phyloP scores from a whole-genome alignment of 2,797 vertebrate species.

The Antennarius maculatus region DNA sequence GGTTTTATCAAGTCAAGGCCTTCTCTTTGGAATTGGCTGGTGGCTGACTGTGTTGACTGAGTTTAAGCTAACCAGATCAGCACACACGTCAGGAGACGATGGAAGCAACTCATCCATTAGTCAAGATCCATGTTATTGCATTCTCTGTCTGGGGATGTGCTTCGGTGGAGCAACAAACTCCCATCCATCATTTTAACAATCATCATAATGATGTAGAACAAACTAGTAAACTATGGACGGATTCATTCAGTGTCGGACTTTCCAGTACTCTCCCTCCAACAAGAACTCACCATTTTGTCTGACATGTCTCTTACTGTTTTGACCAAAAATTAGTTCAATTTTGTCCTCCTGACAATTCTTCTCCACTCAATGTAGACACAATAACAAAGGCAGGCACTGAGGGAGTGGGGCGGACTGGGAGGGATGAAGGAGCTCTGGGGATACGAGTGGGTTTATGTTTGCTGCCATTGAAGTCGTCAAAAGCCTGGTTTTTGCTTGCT shows the following conservation, averaged over 20 bases:
- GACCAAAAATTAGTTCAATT: slow-evolving; percentile 55
- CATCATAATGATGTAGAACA: slow-evolving; percentile 19
- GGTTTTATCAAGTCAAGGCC: too few relatives aligned
- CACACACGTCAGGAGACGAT: slow-evolving; percentile 64
- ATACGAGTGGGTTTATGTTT: slow-evolving; percentile 70
- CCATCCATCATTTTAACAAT: slow-evolving; percentile 11
- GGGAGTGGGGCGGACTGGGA: slow-evolving; percentile 61
- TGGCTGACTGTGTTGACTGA: slow-evolving; percentile 68
- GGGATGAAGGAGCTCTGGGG: slow-evolving; percentile 73
- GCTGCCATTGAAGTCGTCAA: slow-evolving; percentile 75
- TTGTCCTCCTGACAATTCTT: slow-evolving; percentile 37
- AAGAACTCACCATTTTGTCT: slow-evolving; percentile 57
- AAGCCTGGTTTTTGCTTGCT: slow-evolving; percentile 68
- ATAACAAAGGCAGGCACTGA: slow-evolving; percentile 50
- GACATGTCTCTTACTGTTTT: slow-evolving; percentile 55
- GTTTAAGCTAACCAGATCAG: slow-evolving; percentile 67
- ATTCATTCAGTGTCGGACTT: not conserved
- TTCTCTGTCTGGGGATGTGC: slow-evolving; percentile 53
- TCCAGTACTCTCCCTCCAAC: slow-evolving; percentile 9
- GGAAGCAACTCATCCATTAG: slow-evolving; percentile 66
- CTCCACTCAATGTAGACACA: slow-evolving; percentile 63
- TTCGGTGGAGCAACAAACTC: slow-evolving; percentile 20
- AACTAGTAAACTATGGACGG: slow-evolving; percentile 15
- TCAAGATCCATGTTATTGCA: slow-evolving; percentile 52
- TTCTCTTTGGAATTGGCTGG: slow-evolving; percentile 4